These are phyloP conservation scores for Rallus limicola DNA, from an alignment of 2,113 vertebrate species.

Conservation along the genomic window DNA sequence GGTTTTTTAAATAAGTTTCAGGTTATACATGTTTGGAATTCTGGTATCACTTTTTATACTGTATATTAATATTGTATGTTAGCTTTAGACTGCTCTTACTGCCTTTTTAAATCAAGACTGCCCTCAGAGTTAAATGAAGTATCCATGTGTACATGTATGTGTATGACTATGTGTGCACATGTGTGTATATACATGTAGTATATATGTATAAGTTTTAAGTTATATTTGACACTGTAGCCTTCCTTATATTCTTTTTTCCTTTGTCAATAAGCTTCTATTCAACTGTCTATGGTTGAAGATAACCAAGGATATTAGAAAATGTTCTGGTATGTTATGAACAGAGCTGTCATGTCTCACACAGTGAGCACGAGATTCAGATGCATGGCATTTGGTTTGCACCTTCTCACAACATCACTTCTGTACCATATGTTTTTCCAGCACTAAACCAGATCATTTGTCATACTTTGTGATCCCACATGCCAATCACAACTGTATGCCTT, in stretches of 20 bases:
- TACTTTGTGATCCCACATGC: background rate
- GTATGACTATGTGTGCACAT: background rate
- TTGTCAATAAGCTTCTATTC: background rate
- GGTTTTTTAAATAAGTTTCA: background rate
- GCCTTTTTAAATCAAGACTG: background rate
- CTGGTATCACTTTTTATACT: background rate
- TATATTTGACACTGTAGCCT: background rate
- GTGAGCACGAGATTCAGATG: background rate
- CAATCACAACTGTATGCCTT: constrained; percentile 10
- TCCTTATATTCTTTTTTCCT: background rate
- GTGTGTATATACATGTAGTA: background rate
- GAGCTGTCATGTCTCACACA: background rate
- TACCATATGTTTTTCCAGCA: background rate
- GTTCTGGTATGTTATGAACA: background rate
- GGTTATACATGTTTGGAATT: background rate
- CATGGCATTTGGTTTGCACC: background rate
- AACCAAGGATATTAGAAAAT: background rate
- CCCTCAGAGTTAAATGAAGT: background rate
- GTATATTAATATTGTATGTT: background rate
- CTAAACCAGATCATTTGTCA: background rate
- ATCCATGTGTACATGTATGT: too few relatives aligned
- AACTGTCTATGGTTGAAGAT: background rate
- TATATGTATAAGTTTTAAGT: background rate
- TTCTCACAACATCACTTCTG: background rate
- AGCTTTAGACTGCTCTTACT: background rate